phyloP scores from a whole-genome alignment of 2,113 vertebrate genomes.

The Hydrolagus affinis region DNA sequence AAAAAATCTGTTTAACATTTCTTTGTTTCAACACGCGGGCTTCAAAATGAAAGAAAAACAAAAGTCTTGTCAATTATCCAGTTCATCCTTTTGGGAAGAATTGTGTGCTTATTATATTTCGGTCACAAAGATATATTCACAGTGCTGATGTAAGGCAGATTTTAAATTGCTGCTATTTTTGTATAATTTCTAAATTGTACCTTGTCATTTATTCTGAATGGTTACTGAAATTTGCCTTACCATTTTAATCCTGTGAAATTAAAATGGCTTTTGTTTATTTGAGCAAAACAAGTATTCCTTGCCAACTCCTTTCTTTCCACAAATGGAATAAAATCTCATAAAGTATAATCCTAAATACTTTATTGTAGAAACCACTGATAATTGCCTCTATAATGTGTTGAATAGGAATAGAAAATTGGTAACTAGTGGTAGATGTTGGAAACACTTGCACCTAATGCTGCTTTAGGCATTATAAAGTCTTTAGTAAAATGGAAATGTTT shows the following conservation, averaged over 20 bases:
- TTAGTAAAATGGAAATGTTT: neutral
- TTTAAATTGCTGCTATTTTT: slow-evolving; percentile 36
- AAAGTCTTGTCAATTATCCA: slow-evolving; percentile 58
- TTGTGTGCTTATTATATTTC: slow-evolving; percentile 49
- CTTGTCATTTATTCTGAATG: neutral
- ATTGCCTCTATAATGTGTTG: neutral
- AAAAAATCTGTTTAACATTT: slow-evolving; percentile 66
- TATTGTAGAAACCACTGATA: neutral
- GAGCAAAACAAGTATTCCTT: neutral
- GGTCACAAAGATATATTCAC: neutral
- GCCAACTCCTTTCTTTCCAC: neutral
- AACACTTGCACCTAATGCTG: neutral
- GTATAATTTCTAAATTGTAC: neutral
- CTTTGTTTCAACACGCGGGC: slow-evolving; percentile 51
- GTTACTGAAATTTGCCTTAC: neutral
- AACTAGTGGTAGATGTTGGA: neutral
- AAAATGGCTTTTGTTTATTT: neutral
- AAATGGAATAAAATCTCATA: slow-evolving; percentile 12
- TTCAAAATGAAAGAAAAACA: slow-evolving; percentile 51
- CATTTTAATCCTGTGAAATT: neutral
- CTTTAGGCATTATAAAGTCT: neutral
- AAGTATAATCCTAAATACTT: neutral
- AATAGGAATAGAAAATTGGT: neutral
- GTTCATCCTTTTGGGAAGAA: slow-evolving; percentile 54
- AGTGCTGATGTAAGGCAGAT: slow-evolving; percentile 35